phyloP scores from a whole-genome alignment of 2,113 vertebrate species.

The Bufo gargarizans region DNA sequence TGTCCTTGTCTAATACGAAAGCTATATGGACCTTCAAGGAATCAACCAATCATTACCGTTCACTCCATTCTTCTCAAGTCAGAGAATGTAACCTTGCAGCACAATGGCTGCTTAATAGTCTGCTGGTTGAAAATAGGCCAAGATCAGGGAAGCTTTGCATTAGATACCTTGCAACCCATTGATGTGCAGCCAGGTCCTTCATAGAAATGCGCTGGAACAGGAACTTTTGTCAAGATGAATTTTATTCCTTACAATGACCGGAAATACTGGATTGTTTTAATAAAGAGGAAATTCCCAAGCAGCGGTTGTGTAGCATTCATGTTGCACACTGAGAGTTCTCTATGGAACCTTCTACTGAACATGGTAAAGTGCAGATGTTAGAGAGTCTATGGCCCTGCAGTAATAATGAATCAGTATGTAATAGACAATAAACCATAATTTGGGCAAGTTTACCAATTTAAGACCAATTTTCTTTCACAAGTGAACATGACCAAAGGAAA shows the following conservation, averaged over 20 bases:
- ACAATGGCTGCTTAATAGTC: neutral
- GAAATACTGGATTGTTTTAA: constrained; percentile 53
- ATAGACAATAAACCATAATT: no score
- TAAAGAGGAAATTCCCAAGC: constrained; percentile 40
- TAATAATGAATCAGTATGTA: no score
- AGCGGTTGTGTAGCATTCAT: neutral
- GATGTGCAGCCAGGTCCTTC: constrained; percentile 13
- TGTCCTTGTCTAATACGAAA: neutral
- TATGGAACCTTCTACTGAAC: neutral
- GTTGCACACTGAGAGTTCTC: neutral
- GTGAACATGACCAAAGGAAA: no score
- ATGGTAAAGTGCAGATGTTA: neutral
- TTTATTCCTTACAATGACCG: constrained; percentile 30
- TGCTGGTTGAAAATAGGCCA: neutral
- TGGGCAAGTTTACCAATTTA: no score
- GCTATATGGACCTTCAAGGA: neutral
- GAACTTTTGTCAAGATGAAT: constrained; percentile 37
- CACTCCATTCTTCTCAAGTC: neutral
- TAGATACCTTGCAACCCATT: neutral
- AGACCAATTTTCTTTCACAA: no score
- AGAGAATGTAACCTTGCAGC: neutral
- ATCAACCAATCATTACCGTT: neutral
- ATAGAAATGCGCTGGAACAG: constrained; percentile 39
- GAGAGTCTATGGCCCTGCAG: neutral
- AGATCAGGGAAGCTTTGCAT: neutral